Base-by-base conservation (phyloP, 2,113 vertebrate genomes). In the Lepus timidus region DNA sequence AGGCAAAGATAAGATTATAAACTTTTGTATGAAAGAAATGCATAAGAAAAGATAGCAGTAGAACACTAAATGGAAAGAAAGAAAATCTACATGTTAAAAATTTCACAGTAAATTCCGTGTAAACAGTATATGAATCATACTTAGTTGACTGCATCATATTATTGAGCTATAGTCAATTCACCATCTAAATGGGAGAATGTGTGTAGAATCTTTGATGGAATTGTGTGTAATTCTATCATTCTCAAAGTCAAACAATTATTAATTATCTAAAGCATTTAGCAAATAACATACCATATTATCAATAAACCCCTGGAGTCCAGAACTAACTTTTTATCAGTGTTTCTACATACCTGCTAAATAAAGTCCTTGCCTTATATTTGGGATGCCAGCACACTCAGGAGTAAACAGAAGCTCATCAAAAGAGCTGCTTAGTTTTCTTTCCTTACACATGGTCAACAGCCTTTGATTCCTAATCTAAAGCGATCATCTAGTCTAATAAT, bases 201-300 rank as follows among this genome's bases (percentile, higher is more conserved):
- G 25, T 49, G 13, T 90, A 19, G 27, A 87, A 81, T 94, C 44
- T 83, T 80, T 88, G 76, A 87, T 19, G 92, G 16, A 96, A 90
- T 65, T 90, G 36, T 89, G 70, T 74, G 70, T 33, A 49, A 94
- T 74, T 64, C 17, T 81, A 2, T 83, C 78, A 83, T 88, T 88
- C 89, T 91, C 9, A 74, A 94, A 92, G n/a, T 95, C 33, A 88
- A 62, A 67, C 82, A 85, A 85, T 55, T 74, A 90, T 81, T 64
- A 95, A 86, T 87, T 87, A 93, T 36, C 29, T 67, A 52, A 85
- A 85, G 19, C 4, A 76, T 91, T 85, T 76, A 31, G 27, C 61
- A 91, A 95, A 84, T 81, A 95, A 64, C 17, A 76, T 76, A 29
- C 20, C 17, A 93, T 85, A 68, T 92, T 88, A 90, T 94, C 33